Conservation (phyloP, 2,113 vertebrate genomes). For the Eudyptes chrysolophus region DNA sequence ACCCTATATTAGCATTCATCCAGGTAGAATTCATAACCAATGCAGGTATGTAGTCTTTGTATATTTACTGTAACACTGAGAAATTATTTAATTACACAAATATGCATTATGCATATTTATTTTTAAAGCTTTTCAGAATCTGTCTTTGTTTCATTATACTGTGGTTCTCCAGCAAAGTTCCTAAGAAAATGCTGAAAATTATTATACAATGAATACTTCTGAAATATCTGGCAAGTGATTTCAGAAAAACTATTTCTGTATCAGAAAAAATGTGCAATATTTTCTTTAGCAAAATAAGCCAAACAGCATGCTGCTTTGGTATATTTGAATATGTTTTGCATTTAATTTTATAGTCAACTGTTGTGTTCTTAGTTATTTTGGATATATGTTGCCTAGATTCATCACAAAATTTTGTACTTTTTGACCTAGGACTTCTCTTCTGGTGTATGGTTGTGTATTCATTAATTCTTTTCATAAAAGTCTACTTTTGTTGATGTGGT, state of each 20-base stretch:
- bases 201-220: background rate
- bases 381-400: background rate
- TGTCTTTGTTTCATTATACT: background rate
- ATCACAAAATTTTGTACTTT: background rate
- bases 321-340: background rate
- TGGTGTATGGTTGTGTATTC: background rate
- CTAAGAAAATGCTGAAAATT: background rate
- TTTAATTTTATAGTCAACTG: background rate
- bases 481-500: background rate
- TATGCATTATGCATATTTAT: background rate
- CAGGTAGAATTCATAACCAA: conserved; percentile 92
- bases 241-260: background rate
- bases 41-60: conserved; percentile 83
- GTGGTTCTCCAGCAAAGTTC: background rate
- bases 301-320: background rate
- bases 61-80: background rate
- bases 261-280: background rate
- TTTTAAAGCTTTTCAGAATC: background rate
- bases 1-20: conserved; percentile 94
- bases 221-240: background rate
- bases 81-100: background rate
- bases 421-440: background rate
- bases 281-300: background rate
- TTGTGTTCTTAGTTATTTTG: background rate
- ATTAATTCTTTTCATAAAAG: background rate